Percentiles rank a stretch among this genome's conserved stretches.
phyloP scores from a whole-genome alignment of 2,888 invertebrate genomes.

The Perithous albicinctus region DNA sequence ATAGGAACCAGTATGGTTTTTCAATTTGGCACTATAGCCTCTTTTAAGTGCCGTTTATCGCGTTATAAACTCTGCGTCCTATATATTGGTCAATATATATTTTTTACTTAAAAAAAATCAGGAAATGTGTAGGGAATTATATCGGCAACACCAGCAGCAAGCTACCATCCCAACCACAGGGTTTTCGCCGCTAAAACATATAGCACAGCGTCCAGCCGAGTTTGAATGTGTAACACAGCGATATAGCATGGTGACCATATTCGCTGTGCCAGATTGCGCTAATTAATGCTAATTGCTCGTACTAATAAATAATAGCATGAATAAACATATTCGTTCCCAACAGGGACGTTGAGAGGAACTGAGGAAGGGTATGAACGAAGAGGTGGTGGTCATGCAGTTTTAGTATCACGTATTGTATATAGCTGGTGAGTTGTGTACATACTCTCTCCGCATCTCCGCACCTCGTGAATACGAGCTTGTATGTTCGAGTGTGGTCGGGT shows the following conservation, averaged over 20 bases:
- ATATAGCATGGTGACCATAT: slow-evolving; percentile 58
- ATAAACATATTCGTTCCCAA: slow-evolving; percentile 79
- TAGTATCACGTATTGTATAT: slow-evolving; percentile 48
- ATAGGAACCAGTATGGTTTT: no score
- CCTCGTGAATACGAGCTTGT: slow-evolving; percentile 10
- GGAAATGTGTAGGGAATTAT: neutral
- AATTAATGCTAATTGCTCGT: slow-evolving; percentile 83
- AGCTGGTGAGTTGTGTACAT: slow-evolving; percentile 58
- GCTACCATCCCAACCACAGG: neutral
- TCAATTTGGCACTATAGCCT: no score
- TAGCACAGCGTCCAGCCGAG: neutral
- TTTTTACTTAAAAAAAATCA: no score
- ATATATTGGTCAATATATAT: no score
- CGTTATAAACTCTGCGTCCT: no score
- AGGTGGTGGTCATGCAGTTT: slow-evolving; percentile 39
- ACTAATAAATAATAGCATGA: slow-evolving; percentile 82
- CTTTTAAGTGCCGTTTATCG: no score
- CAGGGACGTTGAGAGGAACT: slow-evolving; percentile 59
- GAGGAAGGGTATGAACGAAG: slow-evolving; percentile 50
- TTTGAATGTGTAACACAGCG: neutral
- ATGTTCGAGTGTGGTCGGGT: slow-evolving; percentile 20
- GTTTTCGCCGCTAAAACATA: slow-evolving; percentile 48
- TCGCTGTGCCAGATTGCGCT: slow-evolving; percentile 79
- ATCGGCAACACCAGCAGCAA: slow-evolving; percentile 22
- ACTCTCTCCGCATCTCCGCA: slow-evolving; percentile 24